Conservation (phyloP, 2,797 vertebrate genomes). For the Mormyrops attenuatus region DNA sequence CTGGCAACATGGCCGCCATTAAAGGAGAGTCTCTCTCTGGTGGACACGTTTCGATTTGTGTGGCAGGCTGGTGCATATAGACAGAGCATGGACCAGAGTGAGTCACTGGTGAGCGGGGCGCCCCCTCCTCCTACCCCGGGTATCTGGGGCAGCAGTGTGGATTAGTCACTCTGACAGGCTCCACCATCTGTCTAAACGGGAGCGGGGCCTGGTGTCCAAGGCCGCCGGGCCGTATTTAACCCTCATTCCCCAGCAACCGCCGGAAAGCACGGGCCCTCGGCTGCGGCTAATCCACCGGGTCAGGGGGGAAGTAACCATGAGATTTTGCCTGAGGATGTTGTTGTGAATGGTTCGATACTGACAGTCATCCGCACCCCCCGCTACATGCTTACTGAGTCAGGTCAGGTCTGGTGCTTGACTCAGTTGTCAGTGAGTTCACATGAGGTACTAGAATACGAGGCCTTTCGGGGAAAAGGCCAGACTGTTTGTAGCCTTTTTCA, state of each 20-base stretch:
- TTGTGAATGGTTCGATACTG: not conserved
- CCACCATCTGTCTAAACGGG: slow-evolving; percentile 55
- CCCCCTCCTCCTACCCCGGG: not conserved
- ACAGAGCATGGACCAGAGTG: not conserved
- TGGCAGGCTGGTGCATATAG: not conserved
- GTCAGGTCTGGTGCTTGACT: not conserved
- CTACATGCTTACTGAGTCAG: not conserved
- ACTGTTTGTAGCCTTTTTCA: not conserved
- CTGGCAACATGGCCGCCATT: not conserved
- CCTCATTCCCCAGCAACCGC: not conserved
- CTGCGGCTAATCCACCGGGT: not conserved
- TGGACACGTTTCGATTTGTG: not conserved
- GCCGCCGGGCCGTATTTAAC: not conserved
- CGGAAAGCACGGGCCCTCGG: not conserved
- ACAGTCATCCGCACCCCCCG: not conserved
- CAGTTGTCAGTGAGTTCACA: not conserved
- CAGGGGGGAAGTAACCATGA: not conserved
- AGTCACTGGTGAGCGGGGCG: not conserved
- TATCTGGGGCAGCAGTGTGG: slow-evolving; percentile 38
- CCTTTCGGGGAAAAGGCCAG: not conserved
- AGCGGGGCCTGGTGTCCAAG: slow-evolving; percentile 24
- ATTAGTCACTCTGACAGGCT: slow-evolving; percentile 52
- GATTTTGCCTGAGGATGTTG: not conserved
- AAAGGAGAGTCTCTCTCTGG: not conserved
- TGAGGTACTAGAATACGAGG: not conserved